Evolutionary conservation across 2,113 vertebrate genomes (phyloP), one percentile per base, ranked within the genome.

Genomic region (Solea senegalensis): DNA sequence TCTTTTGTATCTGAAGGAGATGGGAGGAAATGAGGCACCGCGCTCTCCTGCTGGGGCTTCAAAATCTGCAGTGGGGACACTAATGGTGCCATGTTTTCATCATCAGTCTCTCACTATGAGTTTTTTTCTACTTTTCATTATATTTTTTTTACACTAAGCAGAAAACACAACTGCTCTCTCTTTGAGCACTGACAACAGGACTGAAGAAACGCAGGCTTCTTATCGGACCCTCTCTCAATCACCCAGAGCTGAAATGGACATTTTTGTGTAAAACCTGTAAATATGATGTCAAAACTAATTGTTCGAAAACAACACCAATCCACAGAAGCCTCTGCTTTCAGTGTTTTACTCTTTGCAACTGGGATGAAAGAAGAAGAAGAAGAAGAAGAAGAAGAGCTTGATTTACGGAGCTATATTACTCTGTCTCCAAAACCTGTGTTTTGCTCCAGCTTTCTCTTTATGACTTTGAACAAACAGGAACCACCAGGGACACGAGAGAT

Each of bases 1-100:
- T 41, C 55, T 49, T 57, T 73, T 66, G 48, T 64, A 55, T 62
- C 27, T 51, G 16, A 59, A 44, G 13, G 48, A 75, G 65, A 59
- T 8, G 10, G 9, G 66, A 27, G 10, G 44, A 16, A 60, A 21
- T 43, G 46, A 64, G 45, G 50, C 51, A 43, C 9, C 7, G 15
- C 12, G 49, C 43, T 7, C 51, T 65, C 58, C 61, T 28, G 46
- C 56, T 49, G 65, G 51, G 62, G 27, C 57, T 41, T 41, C 27
- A 50, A 16, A 46, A 34, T 54, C 21, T 49, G 57, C 51, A 52
- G 8, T 16, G n/a, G 12, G 45, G 45, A 13, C 45, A 13, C 4
- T 48, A 48, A 14, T 48, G 14, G 45, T 48, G 45, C 11, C 45
- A 11, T 48, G 3, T 34, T 34, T 34, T 34, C 34, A 34, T 34